Conservation (phyloP, 2,888 invertebrate genomes). For the Lasioglossum morio region DNA sequence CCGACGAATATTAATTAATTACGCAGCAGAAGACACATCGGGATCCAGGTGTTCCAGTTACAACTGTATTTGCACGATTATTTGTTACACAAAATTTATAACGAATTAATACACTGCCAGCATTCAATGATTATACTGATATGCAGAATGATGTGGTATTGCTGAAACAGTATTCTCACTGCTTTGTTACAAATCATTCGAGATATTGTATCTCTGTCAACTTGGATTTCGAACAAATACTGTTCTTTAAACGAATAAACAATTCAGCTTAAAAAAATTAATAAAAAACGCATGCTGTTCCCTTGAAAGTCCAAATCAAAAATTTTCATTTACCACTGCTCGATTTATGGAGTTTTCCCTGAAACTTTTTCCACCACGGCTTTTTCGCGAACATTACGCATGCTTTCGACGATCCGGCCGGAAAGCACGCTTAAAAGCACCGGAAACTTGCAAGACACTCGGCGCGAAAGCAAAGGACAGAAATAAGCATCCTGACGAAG, state of each 20-base stretch:
- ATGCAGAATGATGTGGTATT: neutral
- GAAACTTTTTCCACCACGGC: neutral
- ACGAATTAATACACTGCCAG: neutral
- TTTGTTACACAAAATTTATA: neutral
- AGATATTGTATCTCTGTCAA: neutral
- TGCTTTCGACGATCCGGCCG: neutral
- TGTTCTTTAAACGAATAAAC: neutral
- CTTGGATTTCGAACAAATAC: neutral
- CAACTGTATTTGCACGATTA: neutral
- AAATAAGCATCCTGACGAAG: neutral
- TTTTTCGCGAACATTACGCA: neutral
- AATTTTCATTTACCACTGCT: no score
- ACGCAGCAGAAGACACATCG: neutral
- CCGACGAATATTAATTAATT: constrained; percentile 2
- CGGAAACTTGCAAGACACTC: neutral
- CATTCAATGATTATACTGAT: no score
- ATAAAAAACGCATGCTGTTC: neutral
- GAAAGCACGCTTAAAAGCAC: neutral
- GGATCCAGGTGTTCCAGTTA: neutral
- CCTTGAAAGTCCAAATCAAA: no score
- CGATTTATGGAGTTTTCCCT: neutral
- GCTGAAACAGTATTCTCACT: neutral
- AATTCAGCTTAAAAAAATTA: neutral
- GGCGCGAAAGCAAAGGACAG: neutral
- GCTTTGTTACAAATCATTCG: neutral